phyloP scores from a whole-genome alignment of 2,888 invertebrate genomes.

The Drosophila maculinotata region DNA sequence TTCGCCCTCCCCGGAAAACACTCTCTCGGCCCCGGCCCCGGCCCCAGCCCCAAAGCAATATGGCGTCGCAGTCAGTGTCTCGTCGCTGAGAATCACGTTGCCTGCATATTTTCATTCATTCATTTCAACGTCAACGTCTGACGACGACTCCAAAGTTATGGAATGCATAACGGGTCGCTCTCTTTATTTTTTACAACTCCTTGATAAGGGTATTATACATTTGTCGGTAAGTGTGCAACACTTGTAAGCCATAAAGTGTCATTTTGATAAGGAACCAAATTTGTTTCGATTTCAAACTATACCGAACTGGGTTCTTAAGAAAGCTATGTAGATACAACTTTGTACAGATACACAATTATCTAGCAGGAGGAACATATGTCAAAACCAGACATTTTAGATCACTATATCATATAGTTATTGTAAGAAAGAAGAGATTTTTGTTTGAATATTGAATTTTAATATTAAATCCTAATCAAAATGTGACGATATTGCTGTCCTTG shows the following conservation, averaged over 20 bases:
- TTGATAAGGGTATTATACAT: slow-evolving; percentile 18
- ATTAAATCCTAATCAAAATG: too few relatives aligned
- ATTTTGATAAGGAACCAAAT: neutral
- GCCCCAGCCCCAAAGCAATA: slow-evolving; percentile 42
- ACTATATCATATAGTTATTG: too few relatives aligned
- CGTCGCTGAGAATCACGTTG: slow-evolving; percentile 73
- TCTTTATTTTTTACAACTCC: slow-evolving; percentile 7
- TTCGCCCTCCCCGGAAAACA: slow-evolving; percentile 44
- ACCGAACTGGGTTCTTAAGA: neutral
- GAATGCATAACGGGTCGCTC: slow-evolving; percentile 75
- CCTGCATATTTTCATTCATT: slow-evolving; percentile 81
- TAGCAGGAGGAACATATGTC: neutral
- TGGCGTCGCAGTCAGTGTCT: slow-evolving; percentile 39
- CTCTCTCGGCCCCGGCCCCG: slow-evolving; percentile 2
- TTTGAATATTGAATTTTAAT: too few relatives aligned
- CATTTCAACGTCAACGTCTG: slow-evolving; percentile 80
- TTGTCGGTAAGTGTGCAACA: neutral
- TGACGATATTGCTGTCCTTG: too few relatives aligned
- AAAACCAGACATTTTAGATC: neutral
- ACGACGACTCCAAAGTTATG: slow-evolving; percentile 74
- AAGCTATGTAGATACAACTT: neutral
- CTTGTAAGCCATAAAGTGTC: neutral
- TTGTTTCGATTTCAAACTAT: neutral
- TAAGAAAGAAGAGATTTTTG: too few relatives aligned
- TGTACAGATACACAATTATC: neutral